These are phyloP conservation scores for Barypeithes pellucidus DNA, from an alignment of 2,888 invertebrate genomes.

Conservation along the genomic window DNA sequence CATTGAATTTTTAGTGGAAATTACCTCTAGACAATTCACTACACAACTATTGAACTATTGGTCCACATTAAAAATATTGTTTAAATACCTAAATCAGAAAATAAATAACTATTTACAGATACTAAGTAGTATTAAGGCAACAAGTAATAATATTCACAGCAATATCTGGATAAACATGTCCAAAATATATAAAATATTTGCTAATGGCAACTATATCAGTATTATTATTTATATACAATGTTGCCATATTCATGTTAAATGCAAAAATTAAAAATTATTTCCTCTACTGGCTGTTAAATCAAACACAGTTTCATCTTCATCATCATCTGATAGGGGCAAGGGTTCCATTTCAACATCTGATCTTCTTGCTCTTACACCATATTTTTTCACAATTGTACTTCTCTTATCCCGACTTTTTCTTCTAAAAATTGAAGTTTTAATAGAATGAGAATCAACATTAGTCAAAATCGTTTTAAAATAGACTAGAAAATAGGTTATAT, in stretches of 20 bases:
- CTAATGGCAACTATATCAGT: too few relatives aligned
- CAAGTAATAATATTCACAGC: slow-evolving; percentile 28
- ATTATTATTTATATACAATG: too few relatives aligned
- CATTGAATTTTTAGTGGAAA: too few relatives aligned
- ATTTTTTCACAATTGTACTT: slow-evolving; percentile 63
- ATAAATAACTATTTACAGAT: slow-evolving; percentile 31
- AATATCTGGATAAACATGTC: not conserved
- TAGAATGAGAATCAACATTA: not conserved
- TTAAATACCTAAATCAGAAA: not conserved
- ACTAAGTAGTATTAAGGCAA: slow-evolving; percentile 22
- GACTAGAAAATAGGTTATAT: too few relatives aligned
- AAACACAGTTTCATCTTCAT: slow-evolving; percentile 68
- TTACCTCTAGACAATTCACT: too few relatives aligned
- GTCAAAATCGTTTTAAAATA: too few relatives aligned
- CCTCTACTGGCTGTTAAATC: slow-evolving; percentile 60
- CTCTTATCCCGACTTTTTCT: slow-evolving; percentile 53
- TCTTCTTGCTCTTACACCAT: slow-evolving; percentile 67
- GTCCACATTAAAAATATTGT: too few relatives aligned
- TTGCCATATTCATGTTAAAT: not conserved
- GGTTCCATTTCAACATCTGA: slow-evolving; percentile 70
- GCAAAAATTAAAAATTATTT: slow-evolving; percentile 10
- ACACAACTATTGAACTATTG: too few relatives aligned
- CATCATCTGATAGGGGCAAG: slow-evolving; percentile 68
- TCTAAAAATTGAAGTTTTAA: slow-evolving; percentile 23
- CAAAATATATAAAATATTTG: slow-evolving; percentile 6